A percentile compares a stretch with the other conserved stretches of the same genome.
Conservation (phyloP, 1,140 invertebrate genomes). For the Drosophila nannoptera region DNA sequence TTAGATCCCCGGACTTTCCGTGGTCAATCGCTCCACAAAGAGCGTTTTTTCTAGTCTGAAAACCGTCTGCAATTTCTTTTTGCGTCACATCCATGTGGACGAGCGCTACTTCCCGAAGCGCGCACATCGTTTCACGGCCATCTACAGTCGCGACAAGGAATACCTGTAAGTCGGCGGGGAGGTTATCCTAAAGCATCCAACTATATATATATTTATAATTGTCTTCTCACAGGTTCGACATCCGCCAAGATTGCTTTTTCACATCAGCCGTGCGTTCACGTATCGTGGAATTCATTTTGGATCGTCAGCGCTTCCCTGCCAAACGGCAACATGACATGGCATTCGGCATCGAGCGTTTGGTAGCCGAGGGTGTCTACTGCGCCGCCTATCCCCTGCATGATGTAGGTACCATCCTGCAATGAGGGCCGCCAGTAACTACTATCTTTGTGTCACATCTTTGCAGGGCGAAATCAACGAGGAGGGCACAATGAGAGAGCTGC, state of each 20-base stretch:
- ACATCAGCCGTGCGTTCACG: conserved; percentile 90
- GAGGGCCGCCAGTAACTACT: neutral
- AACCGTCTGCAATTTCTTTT: conserved; percentile 81
- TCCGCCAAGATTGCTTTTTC: conserved; percentile 90
- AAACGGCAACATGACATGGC: conserved; percentile 84
- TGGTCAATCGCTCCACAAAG: conserved; percentile 82
- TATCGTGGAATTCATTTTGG: conserved; percentile 94
- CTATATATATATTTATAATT: conserved; percentile 11
- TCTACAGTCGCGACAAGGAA: conserved; percentile 92
- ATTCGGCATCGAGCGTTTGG: conserved; percentile 91
- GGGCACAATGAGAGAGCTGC: conserved; percentile 86
- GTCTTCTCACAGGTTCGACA: conserved; percentile 86
- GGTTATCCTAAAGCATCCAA: neutral
- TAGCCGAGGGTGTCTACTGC: conserved; percentile 87
- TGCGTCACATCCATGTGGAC: conserved; percentile 84
- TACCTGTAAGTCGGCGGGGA: conserved; percentile 84
- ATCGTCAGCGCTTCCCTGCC: conserved; percentile 89
- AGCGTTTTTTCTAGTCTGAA: conserved; percentile 83
- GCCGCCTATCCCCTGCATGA: conserved; percentile 95
- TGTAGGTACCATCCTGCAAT: conserved; percentile 81
- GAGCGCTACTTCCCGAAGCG: conserved; percentile 85
- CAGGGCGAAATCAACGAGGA: conserved; percentile 86
- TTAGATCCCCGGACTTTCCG: conserved; percentile 83
- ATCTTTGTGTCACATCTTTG: conserved; percentile 30
- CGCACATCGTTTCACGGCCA: conserved; percentile 87